Evolutionary conservation across 2,113 vertebrate species (phyloP).

Genomic region (Picathartes gymnocephalus): DNA sequence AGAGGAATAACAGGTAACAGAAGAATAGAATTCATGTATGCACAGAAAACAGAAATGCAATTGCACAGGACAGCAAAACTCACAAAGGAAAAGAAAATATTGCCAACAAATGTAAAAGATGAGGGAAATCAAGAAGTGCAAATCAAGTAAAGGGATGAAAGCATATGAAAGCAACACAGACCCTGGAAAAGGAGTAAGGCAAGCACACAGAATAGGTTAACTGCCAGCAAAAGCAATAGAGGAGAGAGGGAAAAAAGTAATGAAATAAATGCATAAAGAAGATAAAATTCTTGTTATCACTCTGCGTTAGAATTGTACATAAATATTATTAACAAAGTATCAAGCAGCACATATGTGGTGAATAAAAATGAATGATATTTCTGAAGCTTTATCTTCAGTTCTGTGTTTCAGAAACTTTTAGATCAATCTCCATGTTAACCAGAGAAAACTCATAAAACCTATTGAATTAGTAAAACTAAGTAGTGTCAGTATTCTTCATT

Average conservation of each 20-base stretch:
- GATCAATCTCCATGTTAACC: not conserved
- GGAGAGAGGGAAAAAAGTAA: not conserved
- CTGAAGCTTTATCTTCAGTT: not conserved
- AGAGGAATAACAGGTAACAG: not conserved
- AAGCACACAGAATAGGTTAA: not conserved
- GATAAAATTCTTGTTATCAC: not conserved
- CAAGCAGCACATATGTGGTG: not conserved
- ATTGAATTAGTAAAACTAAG: not conserved
- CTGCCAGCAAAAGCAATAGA: not conserved
- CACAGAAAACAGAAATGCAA: not conserved
- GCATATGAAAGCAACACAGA: not conserved
- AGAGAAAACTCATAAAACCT: not conserved
- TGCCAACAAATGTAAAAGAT: not conserved
- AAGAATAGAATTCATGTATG: not conserved
- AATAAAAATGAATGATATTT: not conserved
- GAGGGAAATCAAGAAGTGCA: not conserved
- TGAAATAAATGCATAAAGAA: not conserved
- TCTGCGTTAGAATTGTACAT: not conserved
- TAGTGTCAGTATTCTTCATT: not conserved
- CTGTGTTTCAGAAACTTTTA: not conserved
- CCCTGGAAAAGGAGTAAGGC: not conserved
- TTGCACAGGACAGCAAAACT: not conserved
- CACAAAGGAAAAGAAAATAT: not conserved
- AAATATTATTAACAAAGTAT: not conserved
- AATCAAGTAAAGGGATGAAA: not conserved